Evolutionary conservation across 2,797 vertebrate genomes (phyloP).

Genomic region (Microctenopoma stevenorrisi): DNA sequence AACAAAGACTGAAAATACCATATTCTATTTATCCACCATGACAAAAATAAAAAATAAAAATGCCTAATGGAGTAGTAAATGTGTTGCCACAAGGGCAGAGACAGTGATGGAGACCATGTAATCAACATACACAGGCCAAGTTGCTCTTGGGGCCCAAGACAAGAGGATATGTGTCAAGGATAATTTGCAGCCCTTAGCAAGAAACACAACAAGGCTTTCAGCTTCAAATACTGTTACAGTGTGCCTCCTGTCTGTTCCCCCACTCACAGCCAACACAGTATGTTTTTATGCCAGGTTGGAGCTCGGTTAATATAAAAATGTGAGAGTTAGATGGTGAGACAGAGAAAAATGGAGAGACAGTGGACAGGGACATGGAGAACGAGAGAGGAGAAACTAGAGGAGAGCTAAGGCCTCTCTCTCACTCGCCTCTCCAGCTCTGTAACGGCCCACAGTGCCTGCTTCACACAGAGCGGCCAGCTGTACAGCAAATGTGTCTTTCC

Average conservation of each 20-base stretch:
- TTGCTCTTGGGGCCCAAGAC: constrained; percentile 70
- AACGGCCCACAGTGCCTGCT: constrained; percentile 96
- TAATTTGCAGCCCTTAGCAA: constrained; percentile 94
- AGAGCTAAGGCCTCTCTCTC: constrained; percentile 95
- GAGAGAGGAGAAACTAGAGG: constrained; percentile 89
- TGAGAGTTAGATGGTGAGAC: constrained; percentile 50
- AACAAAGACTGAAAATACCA: constrained; percentile 59
- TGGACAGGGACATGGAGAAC: constrained; percentile 79
- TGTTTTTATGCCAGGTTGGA: constrained; percentile 65
- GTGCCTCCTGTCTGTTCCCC: constrained; percentile 62
- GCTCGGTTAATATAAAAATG: constrained; percentile 61
- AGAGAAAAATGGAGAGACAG: constrained; percentile 54
- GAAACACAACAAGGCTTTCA: constrained; percentile 94
- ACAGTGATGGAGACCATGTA: constrained; percentile 70
- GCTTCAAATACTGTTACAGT: constrained; percentile 68
- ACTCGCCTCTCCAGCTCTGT: constrained; percentile 92
- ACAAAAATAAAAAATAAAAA: constrained; percentile 25
- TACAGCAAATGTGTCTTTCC: constrained; percentile 98
- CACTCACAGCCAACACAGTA: constrained; percentile 55
- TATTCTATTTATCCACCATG: constrained; percentile 47
- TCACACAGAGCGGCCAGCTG: constrained; percentile 99
- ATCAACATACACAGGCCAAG: constrained; percentile 72
- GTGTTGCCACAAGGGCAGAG: constrained; percentile 64
- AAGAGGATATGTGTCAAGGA: constrained; percentile 79
- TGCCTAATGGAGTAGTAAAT: constrained; percentile 65